A percentile compares a stretch with the other conserved stretches of the same genome.
These are phyloP conservation scores for Pedetes capensis DNA, from an alignment of 2,113 vertebrate species.

Conservation along the genomic window DNA sequence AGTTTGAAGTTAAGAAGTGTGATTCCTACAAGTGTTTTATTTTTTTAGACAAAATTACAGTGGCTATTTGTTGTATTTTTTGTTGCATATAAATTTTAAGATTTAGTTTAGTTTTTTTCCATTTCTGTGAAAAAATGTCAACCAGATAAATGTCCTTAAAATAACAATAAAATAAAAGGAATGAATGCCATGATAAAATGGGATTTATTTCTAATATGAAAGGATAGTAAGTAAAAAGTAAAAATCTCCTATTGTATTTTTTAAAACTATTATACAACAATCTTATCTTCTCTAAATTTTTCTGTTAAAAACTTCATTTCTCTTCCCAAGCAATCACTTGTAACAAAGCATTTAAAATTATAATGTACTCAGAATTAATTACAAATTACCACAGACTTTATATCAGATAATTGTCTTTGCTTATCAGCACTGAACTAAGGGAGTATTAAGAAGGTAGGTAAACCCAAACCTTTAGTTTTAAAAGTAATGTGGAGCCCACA, in stretches of 20 bases:
- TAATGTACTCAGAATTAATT: no score
- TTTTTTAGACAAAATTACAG: background rate
- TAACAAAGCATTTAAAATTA: no score
- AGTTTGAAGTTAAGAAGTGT: background rate
- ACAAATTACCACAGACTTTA: no score
- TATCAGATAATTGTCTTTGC: no score
- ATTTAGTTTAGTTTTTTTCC: background rate
- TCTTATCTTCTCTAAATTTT: no score
- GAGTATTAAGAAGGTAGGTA: background rate
- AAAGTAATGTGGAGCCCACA: background rate
- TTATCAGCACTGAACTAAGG: background rate
- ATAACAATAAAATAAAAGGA: background rate
- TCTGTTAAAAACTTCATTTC: no score
- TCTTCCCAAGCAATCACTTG: no score
- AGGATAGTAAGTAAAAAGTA: background rate
- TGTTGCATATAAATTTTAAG: background rate
- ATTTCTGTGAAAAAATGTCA: background rate
- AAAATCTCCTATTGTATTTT: no score
- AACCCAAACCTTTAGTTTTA: background rate
- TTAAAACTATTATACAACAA: no score
- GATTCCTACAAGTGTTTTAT: background rate
- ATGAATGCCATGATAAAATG: background rate
- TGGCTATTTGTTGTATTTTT: background rate
- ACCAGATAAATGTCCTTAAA: background rate
- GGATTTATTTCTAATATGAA: background rate